Evolutionary conservation across 2,797 vertebrate species (phyloP).

Genomic region (Chaetophractus vellerosus): DNA sequence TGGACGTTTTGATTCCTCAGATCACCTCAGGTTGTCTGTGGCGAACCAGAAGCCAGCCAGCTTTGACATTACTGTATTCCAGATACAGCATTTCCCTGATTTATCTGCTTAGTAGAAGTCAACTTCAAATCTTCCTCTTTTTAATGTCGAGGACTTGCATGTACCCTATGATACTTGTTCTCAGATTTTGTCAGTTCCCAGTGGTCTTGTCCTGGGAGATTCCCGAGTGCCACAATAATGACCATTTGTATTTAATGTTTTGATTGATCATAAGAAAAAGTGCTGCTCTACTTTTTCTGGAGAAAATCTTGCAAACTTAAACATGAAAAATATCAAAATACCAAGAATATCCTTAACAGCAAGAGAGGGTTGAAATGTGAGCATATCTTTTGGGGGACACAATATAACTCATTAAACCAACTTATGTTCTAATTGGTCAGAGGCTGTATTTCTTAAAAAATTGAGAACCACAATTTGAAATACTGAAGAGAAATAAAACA

Average conservation of each 20-base stretch:
- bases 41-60: neutral
- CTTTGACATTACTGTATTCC: neutral
- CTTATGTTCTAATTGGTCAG: neutral
- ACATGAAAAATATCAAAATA: neutral
- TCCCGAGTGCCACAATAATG: neutral
- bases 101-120: neutral
- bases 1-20: neutral
- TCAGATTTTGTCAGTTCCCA: neutral
- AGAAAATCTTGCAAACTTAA: neutral
- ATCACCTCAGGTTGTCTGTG: neutral
- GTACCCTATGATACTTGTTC: neutral
- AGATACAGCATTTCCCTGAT: neutral
- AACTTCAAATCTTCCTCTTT: neutral
- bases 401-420: neutral
- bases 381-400: too few species aligned
- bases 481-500: neutral
- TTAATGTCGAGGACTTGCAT: neutral
- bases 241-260: slow-evolving; percentile 4
- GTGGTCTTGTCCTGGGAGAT: neutral
- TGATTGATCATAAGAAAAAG: neutral
- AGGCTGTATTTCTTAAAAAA: neutral
- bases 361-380: neutral
- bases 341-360: neutral
- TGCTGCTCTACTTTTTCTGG: neutral
- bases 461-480: neutral